A percentile compares a stretch with the other conserved stretches of the same genome.
These are phyloP conservation scores for Hycleus phaleratus DNA, from an alignment of 1,140 invertebrate species.

Conservation along the genomic window DNA sequence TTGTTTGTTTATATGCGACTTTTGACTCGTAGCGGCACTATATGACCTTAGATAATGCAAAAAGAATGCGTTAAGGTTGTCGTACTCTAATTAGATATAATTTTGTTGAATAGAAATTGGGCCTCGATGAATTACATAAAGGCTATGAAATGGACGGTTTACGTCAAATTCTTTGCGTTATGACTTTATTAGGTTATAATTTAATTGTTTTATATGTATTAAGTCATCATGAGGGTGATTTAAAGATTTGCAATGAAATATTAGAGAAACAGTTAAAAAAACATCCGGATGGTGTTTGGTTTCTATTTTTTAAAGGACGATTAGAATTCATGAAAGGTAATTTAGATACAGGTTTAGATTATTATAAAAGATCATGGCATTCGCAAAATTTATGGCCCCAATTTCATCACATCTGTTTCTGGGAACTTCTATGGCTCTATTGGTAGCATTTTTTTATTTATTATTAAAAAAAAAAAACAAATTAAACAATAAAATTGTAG, in stretches of 20 bases:
- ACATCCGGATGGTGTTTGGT: slow-evolving; percentile 83
- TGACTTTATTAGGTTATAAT: slow-evolving; percentile 78
- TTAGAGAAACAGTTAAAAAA: slow-evolving; percentile 61
- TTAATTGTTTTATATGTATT: slow-evolving; percentile 77
- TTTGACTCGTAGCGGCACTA: too few species aligned
- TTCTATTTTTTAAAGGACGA: slow-evolving; percentile 84
- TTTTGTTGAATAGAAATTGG: slow-evolving; percentile 49
- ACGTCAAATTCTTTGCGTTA: slow-evolving; percentile 75
- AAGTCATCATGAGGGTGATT: slow-evolving; percentile 71
- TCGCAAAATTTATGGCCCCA: slow-evolving; percentile 85
- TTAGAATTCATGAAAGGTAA: slow-evolving; percentile 76
- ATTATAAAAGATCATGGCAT: slow-evolving; percentile 77
- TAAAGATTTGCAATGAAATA: slow-evolving; percentile 65
- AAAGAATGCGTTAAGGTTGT: too few species aligned
- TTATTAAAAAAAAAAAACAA: not conserved
- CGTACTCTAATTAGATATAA: not conserved
- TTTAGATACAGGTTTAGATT: slow-evolving; percentile 63
- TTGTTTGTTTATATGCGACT: too few species aligned
- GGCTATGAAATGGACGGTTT: slow-evolving; percentile 67
- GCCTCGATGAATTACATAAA: slow-evolving; percentile 64
- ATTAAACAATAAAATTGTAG: slow-evolving; percentile 32
- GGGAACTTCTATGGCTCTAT: slow-evolving; percentile 91
- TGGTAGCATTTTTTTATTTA: slow-evolving; percentile 47
- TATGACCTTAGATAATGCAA: too few species aligned
- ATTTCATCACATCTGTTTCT: slow-evolving; percentile 91